Evolutionary conservation across 2,888 invertebrate species (phyloP).

Genomic region (Cosmorhoe ocellata): DNA sequence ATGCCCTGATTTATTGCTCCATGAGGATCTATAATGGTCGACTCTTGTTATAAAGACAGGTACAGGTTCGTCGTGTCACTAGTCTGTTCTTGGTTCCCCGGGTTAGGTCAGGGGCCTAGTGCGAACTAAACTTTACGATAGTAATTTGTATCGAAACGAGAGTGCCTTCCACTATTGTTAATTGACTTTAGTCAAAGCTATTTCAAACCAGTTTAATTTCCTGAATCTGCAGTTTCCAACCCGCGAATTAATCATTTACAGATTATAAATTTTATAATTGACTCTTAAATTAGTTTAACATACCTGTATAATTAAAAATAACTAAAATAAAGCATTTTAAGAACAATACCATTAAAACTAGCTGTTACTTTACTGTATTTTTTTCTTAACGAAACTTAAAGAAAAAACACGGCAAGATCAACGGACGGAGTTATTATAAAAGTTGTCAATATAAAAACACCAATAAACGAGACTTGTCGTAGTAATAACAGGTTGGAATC

Average conservation of each 20-base stretch:
- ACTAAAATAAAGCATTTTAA: no score
- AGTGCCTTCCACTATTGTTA: no score
- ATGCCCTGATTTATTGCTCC: constrained; percentile 72
- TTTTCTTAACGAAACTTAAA: background rate
- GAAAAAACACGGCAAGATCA: background rate
- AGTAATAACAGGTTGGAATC: constrained; percentile 23
- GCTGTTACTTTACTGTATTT: no score
- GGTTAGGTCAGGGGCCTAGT: background rate
- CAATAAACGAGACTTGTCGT: constrained; percentile 15
- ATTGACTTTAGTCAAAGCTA: background rate
- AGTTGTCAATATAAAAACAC: constrained; percentile 16
- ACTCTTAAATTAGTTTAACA: background rate
- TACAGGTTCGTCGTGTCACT: constrained; percentile 17
- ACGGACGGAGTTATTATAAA: background rate
- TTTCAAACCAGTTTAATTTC: constrained; percentile 9
- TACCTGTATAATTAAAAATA: no score
- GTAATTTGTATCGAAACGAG: no score
- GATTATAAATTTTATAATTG: background rate
- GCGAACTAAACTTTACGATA: no score
- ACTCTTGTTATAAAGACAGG: constrained; percentile 41
- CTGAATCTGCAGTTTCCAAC: background rate
- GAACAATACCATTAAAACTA: no score
- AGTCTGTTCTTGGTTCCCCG: constrained; percentile 2
- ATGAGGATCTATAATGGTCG: constrained; percentile 46
- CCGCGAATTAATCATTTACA: background rate